Base-by-base conservation (phyloP, 2,113 vertebrate species). In the Regulus satrapa region DNA sequence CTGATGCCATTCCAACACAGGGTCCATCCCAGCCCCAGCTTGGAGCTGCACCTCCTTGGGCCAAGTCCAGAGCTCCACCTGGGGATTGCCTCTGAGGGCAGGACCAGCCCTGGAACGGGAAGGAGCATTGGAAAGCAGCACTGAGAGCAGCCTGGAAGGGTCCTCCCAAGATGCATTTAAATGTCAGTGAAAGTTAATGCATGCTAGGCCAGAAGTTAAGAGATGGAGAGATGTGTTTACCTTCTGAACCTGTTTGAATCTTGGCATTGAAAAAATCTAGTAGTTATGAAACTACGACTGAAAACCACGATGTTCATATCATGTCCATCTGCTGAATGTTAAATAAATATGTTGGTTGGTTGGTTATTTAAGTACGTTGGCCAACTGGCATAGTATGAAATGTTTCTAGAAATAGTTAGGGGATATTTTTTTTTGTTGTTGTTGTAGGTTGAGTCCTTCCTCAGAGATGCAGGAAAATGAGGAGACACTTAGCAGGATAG, bases 251-350 rank as follows among this genome's bases (percentile, higher is more conserved):
- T 97, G 96, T 96, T 97, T 96, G 82, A 94, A 83, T 95, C 94
- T 95, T 97, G 97, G 97, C 97, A 91, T 31, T 52, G 89, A 96
- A 96, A 98, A 98, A 98, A 98, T 98, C 98, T 98, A 98, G 97
- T 98, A 98, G 98, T 98, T 98, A 98, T 99, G 98, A 99, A 99
- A 98, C 98, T 98, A 98, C 98, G 97, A 99, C 99, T 99, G 97
- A 99, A 99, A 99, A 98, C 98, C 98, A 98, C 98, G 98, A 98
- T 99, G 99, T 99, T 99, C 99, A 99, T 98, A 98, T 99, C 98
- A 98, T 98, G 98, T 99, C 99, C 99, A 99, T 99, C 99, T 99
- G 99, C 99, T 99, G 98, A 99, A 98, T 98, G 98, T 98, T 98
- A 98, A 98, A 98, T 98, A 98, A 98, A 98, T 98, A 98, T 98